A percentile compares a stretch with the other conserved stretches of the same genome.
These are phyloP conservation scores for Tetrax tetrax DNA, from an alignment of 2,113 vertebrate species.

Conservation along the genomic window DNA sequence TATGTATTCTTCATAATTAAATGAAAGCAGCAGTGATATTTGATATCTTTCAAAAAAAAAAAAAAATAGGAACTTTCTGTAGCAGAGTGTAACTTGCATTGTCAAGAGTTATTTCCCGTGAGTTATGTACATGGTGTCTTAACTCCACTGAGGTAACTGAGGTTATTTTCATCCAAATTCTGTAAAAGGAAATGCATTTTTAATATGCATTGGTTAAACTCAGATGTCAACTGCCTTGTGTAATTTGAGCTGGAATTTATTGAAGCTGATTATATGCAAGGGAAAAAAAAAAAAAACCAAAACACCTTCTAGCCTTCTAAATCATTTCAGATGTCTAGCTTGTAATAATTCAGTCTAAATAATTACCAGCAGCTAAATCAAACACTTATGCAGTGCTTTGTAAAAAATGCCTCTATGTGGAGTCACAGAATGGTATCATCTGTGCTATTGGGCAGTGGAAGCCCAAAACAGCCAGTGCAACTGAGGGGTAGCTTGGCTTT, in stretches of 20 bases:
- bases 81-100: background rate
- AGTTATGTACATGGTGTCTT: background rate
- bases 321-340: background rate
- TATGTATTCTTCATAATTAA: constrained; percentile 39
- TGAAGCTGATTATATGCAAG: background rate
- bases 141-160: background rate
- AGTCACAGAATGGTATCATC: background rate
- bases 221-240: background rate
- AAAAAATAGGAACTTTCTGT: background rate
- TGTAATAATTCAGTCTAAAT: background rate
- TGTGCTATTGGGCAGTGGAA: background rate
- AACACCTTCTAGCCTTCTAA: background rate
- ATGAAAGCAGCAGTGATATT: constrained; percentile 22
- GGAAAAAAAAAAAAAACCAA: background rate
- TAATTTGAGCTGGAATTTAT: background rate
- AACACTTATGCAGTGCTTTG: background rate
- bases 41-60: background rate
- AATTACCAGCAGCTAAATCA: background rate
- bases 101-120: background rate
- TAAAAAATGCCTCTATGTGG: background rate
- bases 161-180: background rate
- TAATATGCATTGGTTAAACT: background rate
- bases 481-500: background rate
- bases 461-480: background rate
- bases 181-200: background rate